Conservation (phyloP, 2,888 invertebrate species). For the Drosophila cyrtoloma region DNA sequence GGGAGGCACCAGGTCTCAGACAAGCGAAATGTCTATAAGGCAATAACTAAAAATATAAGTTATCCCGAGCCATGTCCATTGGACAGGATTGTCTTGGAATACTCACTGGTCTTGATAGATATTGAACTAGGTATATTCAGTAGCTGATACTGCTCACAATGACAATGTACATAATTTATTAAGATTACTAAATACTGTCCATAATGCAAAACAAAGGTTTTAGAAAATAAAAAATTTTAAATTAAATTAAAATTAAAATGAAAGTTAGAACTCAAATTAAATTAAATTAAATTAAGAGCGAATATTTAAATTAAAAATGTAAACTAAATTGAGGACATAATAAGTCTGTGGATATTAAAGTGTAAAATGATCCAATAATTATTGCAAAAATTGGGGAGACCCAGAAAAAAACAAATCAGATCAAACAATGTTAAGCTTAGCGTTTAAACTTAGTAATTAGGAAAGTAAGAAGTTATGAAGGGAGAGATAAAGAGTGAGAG, state of each 20-base stretch:
- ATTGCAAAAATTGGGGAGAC: background rate
- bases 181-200: background rate
- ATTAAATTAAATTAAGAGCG: background rate
- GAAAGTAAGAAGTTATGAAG: background rate
- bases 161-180: background rate
- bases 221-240: background rate
- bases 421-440: rapidly evolving
- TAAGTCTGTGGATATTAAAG: background rate
- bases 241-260: background rate
- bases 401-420: background rate
- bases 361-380: background rate
- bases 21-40: background rate
- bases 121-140: background rate
- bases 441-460: too few species aligned
- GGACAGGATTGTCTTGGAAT: too few species aligned
- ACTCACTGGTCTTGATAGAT: background rate
- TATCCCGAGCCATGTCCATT: background rate
- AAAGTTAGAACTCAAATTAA: background rate
- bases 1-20: background rate
- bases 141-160: background rate
- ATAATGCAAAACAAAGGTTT: background rate
- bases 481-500: background rate
- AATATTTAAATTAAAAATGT: background rate
- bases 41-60: background rate
- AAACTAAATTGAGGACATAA: background rate